Conservation (phyloP, 2,113 vertebrate genomes). For the Eulemur macaco region DNA sequence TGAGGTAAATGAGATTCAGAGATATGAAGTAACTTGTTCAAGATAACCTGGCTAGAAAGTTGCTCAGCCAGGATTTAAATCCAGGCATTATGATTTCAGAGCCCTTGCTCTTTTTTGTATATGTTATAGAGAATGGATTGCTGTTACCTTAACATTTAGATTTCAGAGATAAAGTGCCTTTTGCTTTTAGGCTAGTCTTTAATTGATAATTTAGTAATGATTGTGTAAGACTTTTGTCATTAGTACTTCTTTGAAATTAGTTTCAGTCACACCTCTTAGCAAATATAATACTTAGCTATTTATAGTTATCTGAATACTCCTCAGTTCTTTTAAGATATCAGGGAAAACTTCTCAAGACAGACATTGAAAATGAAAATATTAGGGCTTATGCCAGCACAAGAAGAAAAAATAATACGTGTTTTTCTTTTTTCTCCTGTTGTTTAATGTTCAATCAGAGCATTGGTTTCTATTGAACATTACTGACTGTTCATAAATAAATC, state of each 20-base stretch:
- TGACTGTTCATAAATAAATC: slow-evolving; percentile 15
- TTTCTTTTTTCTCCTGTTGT: not conserved
- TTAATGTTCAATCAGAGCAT: not conserved
- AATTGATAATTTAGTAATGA: slow-evolving; percentile 23
- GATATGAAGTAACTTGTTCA: not conserved
- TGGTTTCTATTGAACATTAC: slow-evolving; percentile 38
- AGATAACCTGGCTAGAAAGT: not conserved
- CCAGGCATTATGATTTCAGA: slow-evolving; percentile 30
- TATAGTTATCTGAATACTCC: not conserved
- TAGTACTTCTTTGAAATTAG: slow-evolving; percentile 50
- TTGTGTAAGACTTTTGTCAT: slow-evolving; percentile 2
- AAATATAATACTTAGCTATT: not conserved
- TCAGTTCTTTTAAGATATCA: slow-evolving; percentile 29
- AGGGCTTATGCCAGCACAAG: not conserved
- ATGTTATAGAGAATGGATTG: not conserved
- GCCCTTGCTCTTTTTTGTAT: not conserved
- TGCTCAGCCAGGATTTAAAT: slow-evolving; percentile 19
- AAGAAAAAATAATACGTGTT: slow-evolving; percentile 13
- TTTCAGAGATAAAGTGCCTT: slow-evolving; percentile 43
- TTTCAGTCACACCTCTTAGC: not conserved
- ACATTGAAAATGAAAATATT: slow-evolving; percentile 38
- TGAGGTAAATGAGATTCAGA: slow-evolving; percentile 35
- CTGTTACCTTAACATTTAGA: not conserved
- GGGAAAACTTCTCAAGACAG: not conserved
- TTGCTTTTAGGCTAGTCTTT: slow-evolving; percentile 37